A percentile compares a stretch with the other conserved stretches of the same genome.
Conservation (phyloP, 2,113 vertebrate species). For the Motacilla tschutschensis region DNA sequence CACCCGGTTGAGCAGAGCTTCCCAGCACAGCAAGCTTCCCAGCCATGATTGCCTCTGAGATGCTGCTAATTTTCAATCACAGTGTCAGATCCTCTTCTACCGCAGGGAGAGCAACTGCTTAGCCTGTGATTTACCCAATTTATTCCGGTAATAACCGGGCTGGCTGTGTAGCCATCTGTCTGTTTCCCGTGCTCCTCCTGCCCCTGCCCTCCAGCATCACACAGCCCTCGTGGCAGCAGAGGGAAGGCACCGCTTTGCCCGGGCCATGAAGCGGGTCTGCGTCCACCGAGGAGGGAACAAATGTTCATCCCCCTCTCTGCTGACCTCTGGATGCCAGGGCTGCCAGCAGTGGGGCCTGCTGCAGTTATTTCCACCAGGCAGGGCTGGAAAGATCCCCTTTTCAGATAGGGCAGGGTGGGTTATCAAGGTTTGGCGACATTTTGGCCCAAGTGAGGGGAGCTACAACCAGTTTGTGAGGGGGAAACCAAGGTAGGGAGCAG, state of each 20-base stretch:
- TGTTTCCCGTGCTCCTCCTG: background rate
- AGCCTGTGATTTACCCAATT: slow-evolving; percentile 53
- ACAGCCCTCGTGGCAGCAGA: background rate
- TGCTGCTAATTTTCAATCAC: slow-evolving; percentile 53
- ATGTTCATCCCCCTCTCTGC: background rate
- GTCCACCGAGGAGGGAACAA: background rate
- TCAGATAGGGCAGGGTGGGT: background rate
- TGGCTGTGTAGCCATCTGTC: slow-evolving; percentile 46
- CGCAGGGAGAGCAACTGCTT: slow-evolving; percentile 18
- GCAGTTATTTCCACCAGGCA: background rate
- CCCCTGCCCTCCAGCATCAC: rapidly evolving
- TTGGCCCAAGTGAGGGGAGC: background rate
- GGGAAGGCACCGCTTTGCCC: rapidly evolving
- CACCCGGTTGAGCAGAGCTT: background rate
- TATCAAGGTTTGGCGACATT: background rate
- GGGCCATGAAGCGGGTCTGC: rapidly evolving
- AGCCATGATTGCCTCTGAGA: background rate
- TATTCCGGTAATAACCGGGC: background rate
- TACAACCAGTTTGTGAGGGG: background rate
- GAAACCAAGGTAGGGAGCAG: background rate
- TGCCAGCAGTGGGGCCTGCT: background rate
- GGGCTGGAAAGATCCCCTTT: background rate
- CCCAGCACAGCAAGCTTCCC: slow-evolving; percentile 40
- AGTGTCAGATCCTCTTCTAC: slow-evolving; percentile 51
- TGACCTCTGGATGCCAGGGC: background rate